These are phyloP conservation scores for Cnemophilus loriae DNA, from an alignment of 2,113 vertebrate species.

Conservation along the genomic window DNA sequence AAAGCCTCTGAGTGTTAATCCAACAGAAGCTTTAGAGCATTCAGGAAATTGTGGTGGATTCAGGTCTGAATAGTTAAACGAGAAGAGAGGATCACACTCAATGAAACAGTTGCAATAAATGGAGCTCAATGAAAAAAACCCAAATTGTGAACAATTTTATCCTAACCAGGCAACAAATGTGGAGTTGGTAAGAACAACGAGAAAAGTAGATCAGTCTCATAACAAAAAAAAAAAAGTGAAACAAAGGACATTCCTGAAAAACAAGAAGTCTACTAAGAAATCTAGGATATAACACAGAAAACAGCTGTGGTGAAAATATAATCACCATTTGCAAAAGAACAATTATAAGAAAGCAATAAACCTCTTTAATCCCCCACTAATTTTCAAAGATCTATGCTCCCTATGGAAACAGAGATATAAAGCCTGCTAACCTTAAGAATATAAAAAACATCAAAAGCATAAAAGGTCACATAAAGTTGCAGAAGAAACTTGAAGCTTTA, in stretches of 20 bases:
- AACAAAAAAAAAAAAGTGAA: background rate
- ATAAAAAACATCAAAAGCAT: slow-evolving; percentile 55
- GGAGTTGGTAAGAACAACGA: background rate
- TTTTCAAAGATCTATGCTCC: slow-evolving; percentile 47
- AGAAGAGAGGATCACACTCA: background rate
- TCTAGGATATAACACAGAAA: background rate
- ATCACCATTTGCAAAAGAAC: slow-evolving; percentile 1
- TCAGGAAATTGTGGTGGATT: background rate
- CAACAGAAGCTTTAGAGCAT: background rate
- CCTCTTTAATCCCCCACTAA: slow-evolving; percentile 37
- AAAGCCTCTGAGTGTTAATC: background rate
- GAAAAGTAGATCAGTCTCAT: background rate
- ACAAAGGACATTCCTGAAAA: background rate
- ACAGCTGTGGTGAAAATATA: background rate
- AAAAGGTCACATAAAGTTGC: slow-evolving; percentile 60
- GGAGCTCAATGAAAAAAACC: background rate
- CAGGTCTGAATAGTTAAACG: background rate
- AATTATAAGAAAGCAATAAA: background rate
- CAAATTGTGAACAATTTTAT: background rate
- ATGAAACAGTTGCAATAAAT: background rate
- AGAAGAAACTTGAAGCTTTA: slow-evolving; percentile 48
- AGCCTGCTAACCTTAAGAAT: slow-evolving; percentile 15
- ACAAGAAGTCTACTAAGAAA: background rate
- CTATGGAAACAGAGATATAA: slow-evolving; percentile 45
- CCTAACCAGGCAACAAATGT: background rate